Base-by-base conservation (phyloP, 1,140 invertebrate genomes). In the Caerostris darwini region DNA sequence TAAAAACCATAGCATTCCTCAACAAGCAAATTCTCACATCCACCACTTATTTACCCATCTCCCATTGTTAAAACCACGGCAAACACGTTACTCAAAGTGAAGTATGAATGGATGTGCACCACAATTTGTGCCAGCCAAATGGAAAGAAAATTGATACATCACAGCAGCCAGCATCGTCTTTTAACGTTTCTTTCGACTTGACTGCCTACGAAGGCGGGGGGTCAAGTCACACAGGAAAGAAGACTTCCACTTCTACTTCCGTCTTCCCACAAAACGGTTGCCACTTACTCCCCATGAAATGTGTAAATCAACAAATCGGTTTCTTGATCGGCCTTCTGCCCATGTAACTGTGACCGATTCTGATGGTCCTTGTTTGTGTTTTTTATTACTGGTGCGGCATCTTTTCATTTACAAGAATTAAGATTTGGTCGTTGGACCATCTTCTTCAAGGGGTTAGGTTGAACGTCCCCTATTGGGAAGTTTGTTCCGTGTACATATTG, bases 121-220 rank as follows among this genome's bases (percentile, higher is more conserved):
- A 77, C 34, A 77, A 77, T 77, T 77, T 83, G 53, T 14, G 2
- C 82, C 2, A 5, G 17, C 82, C 82, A 83, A 83, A 83, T 83
- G 82, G 82, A 58, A 83, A 83, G 82, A 83, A 83, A 83, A 83
- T 83, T 83, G 82, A 83, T 83, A 83, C 82, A 83, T 83, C 82
- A 83, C 14, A 56, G 61, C 82, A 77, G 10, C 34, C 71, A 50
- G 34, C 71, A 77, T 12, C 34, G 71, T 77, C 71, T 77, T 50
- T 77, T 53, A 77, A 77, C 71, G 71, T 10, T 34, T 58, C 82
- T 83, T 83, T 83, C 82, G 34, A 83, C 82, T 83, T 7, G 10
- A 83, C 54, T 83, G 82, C 71, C 71, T 77, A 50, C 71, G 71
- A 77, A 10, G 34, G 71, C 34, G 71, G 71, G 71, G 69, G 71